Percentiles rank a stretch among this genome's conserved stretches.
These are phyloP conservation scores for Cardiocondyla obscurior DNA, from an alignment of 1,140 invertebrate genomes.

Conservation along the genomic window DNA sequence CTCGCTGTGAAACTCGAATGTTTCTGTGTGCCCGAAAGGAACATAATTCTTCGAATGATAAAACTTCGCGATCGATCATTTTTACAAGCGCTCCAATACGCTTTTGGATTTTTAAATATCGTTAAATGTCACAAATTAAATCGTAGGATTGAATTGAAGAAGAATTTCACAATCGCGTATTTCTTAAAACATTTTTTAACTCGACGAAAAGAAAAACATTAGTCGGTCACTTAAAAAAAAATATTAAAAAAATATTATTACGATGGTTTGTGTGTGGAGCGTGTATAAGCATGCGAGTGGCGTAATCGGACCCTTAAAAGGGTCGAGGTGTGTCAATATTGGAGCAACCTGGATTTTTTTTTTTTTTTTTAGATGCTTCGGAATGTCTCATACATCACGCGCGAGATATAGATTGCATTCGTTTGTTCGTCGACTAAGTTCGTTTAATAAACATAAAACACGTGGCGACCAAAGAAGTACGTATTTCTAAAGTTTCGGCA, in stretches of 20 bases:
- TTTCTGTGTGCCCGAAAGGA: background rate
- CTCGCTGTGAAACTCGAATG: slow-evolving; percentile 3
- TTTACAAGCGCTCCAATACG: background rate
- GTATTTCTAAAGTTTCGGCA: background rate
- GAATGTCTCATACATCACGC: slow-evolving; percentile 16
- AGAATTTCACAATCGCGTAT: background rate
- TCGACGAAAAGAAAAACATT: background rate
- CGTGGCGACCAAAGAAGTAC: too few relatives aligned
- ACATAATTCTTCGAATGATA: background rate
- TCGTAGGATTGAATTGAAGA: background rate
- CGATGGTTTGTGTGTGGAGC: slow-evolving; percentile 4
- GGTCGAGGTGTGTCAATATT: slow-evolving; percentile 58
- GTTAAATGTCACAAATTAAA: background rate
- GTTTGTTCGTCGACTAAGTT: background rate
- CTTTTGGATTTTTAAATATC: background rate
- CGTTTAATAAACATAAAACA: too few relatives aligned
- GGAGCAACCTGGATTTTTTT: slow-evolving; percentile 57
- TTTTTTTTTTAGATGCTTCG: slow-evolving; percentile 1
- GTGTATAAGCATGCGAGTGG: slow-evolving; percentile 14
- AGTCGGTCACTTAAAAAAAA: slow-evolving; percentile 33
- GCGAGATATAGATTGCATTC: background rate
- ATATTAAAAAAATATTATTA: slow-evolving; percentile 4
- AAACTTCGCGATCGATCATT: background rate
- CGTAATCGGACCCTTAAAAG: slow-evolving; percentile 56
- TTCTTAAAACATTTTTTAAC: background rate